Base-by-base conservation (phyloP, 2,888 invertebrate genomes). In the Synanthedon myopaeformis region DNA sequence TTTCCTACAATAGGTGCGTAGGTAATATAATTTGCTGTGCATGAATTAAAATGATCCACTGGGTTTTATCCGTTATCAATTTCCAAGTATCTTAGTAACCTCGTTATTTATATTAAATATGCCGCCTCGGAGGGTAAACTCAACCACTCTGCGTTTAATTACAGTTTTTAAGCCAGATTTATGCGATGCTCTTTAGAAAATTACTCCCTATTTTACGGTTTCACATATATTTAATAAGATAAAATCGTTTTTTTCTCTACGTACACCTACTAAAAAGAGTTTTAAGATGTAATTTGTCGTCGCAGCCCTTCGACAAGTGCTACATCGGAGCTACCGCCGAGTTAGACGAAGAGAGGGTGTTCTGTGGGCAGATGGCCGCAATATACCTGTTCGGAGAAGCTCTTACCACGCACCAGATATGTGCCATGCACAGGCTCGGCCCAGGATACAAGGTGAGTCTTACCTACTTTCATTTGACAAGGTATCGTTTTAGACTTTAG, bases 311-410 rank as follows among this genome's bases (percentile, higher is more conserved):
- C 89, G 99, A 99, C 90, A 98, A 98, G 83, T 99, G 99, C 86
- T 99, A 96, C 86, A 97, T 99, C 75, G 99, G 99, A 56, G 97
- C 98, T 56, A 97, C 97, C 52, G 96, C 98, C 1, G 98, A 99
- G 85, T 84, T 98, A 74, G 98, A 98, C 73, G 96, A 97, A 74
- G 98, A 98, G 77, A 91, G 97, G 58, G 97, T 98, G 63, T 99
- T 99, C 88, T 99, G 98, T 86, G 99, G 99, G 42, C 99, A 99
- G 90, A 98, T 99, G 96, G 97, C 98, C 23, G 97, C 99, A 53
- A 96, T 99, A 72, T 99, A 99, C 89, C 90, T 99, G 61, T 99
- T 99, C 86, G 96, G 97, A 67, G 99, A 99, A 87, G 96, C 99
- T 51, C 91, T 99, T 65, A 95, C 96, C 55, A 96, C 98, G 56